Percentiles rank a stretch among this genome's conserved stretches.
These are phyloP conservation scores for Oscheius myriophilus DNA, from an alignment of 2,888 invertebrate species.

Conservation along the genomic window DNA sequence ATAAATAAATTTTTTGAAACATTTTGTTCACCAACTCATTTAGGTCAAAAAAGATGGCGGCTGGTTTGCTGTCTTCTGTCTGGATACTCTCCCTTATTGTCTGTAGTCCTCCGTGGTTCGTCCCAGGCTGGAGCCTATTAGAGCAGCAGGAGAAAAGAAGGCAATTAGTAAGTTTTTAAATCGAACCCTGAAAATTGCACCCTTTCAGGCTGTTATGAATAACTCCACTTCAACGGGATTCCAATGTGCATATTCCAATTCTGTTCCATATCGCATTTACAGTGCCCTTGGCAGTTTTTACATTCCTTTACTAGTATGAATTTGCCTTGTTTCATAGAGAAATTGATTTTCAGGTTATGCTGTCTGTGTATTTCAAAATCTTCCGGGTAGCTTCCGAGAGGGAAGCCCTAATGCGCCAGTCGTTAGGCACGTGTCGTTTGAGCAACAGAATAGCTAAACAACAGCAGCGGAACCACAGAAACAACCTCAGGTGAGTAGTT, in stretches of 20 bases:
- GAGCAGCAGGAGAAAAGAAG: constrained; percentile 29
- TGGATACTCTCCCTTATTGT: constrained; percentile 71
- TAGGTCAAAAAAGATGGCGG: constrained; percentile 69
- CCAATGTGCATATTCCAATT: constrained; percentile 67
- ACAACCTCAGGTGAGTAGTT: constrained; percentile 32
- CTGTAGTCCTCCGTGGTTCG: constrained; percentile 71
- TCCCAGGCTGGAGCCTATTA: constrained; percentile 68
- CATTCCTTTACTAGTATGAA: constrained; percentile 70
- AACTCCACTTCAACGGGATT: constrained; percentile 38
- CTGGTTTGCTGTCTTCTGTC: constrained; percentile 68
- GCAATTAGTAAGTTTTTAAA: constrained; percentile 4
- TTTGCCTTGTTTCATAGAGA: background rate
- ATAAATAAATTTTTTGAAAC: too few relatives aligned
- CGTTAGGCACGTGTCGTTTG: constrained; percentile 68
- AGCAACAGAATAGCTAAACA: constrained; percentile 62
- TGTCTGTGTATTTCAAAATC: constrained; percentile 72
- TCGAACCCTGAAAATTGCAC: too few relatives aligned
- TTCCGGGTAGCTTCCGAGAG: constrained; percentile 70
- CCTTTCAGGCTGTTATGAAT: constrained; percentile 19
- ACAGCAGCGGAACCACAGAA: constrained; percentile 49
- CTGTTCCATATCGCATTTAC: constrained; percentile 71
- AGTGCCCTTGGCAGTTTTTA: constrained; percentile 73
- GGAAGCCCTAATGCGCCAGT: constrained; percentile 67
- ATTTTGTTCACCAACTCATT: too few relatives aligned
- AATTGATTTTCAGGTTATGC: constrained; percentile 69